Conservation (phyloP, 2,888 invertebrate genomes). For the Sesia bembeciformis region DNA sequence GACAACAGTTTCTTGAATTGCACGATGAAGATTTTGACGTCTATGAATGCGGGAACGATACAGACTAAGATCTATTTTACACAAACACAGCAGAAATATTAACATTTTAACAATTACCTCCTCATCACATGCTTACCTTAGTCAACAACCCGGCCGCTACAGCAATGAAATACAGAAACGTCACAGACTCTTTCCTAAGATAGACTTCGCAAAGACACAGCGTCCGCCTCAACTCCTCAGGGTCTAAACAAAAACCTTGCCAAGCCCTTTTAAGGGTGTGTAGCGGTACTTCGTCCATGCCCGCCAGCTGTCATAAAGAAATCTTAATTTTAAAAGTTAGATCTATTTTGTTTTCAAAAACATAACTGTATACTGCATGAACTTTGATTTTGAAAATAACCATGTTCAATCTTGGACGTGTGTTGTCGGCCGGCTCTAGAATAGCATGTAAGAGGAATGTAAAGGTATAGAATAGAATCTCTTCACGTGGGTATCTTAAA, state of each 20-base stretch:
- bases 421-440: no score
- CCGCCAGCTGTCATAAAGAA: constrained; percentile 28
- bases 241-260: constrained; percentile 79
- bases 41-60: not conserved
- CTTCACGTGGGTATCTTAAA: no score
- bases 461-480: no score
- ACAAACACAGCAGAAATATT: not conserved
- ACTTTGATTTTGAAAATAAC: no score
- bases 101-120: not conserved
- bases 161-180: constrained; percentile 83
- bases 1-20: no score
- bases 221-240: constrained; percentile 78
- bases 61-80: not conserved
- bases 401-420: no score
- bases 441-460: no score
- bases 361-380: no score
- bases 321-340: no score
- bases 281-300: constrained; percentile 47
- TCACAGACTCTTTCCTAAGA: constrained; percentile 71
- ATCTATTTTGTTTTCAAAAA: no score
- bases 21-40: no score
- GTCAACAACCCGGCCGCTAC: constrained; percentile 81
- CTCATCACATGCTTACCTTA: constrained; percentile 57
- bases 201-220: constrained; percentile 81
- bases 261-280: constrained; percentile 58